Conservation (phyloP, 2,113 vertebrate genomes). For the Pycnonotus jocosus region DNA sequence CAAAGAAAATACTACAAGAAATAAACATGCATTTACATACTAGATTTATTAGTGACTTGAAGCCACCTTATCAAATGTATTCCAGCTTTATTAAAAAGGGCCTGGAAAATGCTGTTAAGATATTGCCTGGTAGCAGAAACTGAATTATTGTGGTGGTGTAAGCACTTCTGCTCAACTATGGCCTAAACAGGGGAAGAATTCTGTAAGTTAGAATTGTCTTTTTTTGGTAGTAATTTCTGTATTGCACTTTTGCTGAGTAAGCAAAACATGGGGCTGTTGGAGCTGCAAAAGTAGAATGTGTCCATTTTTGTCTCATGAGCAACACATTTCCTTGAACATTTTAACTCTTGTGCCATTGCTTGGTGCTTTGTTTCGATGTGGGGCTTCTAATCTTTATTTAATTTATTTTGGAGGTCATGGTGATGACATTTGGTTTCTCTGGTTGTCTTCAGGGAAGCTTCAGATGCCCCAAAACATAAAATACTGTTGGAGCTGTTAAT, state of each 20-base stretch:
- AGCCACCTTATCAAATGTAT: neutral
- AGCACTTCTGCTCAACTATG: neutral
- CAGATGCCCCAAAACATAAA: neutral
- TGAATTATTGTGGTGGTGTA: neutral
- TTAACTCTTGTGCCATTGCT: neutral
- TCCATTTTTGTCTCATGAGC: neutral
- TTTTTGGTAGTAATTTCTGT: neutral
- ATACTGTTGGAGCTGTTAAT: neutral
- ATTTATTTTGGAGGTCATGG: neutral
- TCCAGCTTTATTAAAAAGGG: neutral
- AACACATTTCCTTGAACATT: neutral
- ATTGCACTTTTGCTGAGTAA: neutral
- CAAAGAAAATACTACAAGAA: neutral
- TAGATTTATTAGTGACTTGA: neutral
- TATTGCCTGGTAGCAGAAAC: neutral
- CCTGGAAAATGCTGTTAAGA: neutral
- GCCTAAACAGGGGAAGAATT: neutral
- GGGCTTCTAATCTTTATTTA: neutral
- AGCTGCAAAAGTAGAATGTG: neutral
- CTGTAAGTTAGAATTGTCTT: neutral
- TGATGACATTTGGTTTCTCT: neutral
- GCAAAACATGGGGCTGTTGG: neutral
- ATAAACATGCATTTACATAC: neutral
- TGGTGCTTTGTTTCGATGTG: neutral
- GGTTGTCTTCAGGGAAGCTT: neutral